Percentiles rank a stretch among this genome's conserved stretches.
These are phyloP conservation scores for Platynereis dumerilii DNA, from an alignment of 2,888 invertebrate species.

Conservation along the genomic window DNA sequence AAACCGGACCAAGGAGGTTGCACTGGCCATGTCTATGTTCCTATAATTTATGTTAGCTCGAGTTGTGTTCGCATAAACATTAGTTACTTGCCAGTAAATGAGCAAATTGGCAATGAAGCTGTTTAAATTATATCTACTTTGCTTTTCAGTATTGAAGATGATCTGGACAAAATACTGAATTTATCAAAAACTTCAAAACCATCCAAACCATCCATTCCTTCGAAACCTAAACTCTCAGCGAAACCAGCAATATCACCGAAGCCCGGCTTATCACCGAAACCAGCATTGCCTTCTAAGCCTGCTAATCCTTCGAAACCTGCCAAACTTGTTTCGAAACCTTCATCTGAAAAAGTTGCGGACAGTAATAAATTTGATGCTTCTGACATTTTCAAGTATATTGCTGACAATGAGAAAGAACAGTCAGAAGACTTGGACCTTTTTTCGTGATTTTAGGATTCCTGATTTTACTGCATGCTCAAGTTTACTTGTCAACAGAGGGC, in stretches of 20 bases:
- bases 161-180: constrained; percentile 17
- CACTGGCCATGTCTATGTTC: too few species aligned
- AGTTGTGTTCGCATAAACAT: too few species aligned
- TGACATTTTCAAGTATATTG: background rate
- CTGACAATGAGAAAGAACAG: constrained; percentile 2
- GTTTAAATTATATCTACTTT: background rate
- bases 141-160: constrained; percentile 22
- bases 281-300: background rate
- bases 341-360: background rate
- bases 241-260: background rate
- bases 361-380: background rate
- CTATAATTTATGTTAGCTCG: too few species aligned
- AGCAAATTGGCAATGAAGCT: background rate
- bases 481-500: too few species aligned
- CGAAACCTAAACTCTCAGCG: background rate
- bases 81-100: too few species aligned
- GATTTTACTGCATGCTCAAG: too few species aligned
- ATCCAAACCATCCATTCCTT: background rate
- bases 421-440: constrained; percentile 4
- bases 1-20: too few species aligned
- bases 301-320: background rate
- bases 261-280: background rate
- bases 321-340: background rate
- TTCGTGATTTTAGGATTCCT: too few species aligned
- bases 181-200: constrained; percentile 1